Base-by-base conservation (phyloP, 2,888 invertebrate species). In the Cinara cedri region DNA sequence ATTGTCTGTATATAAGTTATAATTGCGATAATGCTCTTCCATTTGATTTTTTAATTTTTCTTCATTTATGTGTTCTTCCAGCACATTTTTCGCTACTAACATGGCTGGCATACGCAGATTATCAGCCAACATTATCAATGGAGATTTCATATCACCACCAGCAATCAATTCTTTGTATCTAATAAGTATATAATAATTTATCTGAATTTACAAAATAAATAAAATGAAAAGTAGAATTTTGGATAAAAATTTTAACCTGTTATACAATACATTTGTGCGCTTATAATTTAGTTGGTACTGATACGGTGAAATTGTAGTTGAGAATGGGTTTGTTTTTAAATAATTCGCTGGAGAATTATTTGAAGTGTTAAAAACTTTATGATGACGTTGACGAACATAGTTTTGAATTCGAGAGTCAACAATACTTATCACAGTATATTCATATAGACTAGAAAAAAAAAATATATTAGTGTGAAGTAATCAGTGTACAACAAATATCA, bases 331-430 rank as follows among this genome's bases (percentile, higher is more conserved):
- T 24, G 55, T 44, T 13, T 21, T 3, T 21, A 54, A 55, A 26
- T 42, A 26, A 14, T 26, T 60, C 19, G 14, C n/a, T 16, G 46
- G 34, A 3, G 62, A 51, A 3, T 14, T 16, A 42, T 42, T 63
- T 16, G 63, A 51, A 42, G 10, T 3, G 4, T 42, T 62, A n/a
- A 78, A 62, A 1, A 70, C 70, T 16, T 42, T 60, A 34, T 68
- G 19, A 70, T 78, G 70, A 11, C 60, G 49, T n/a, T 62, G 21
- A 13, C 66, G 49, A 21, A 68, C 68, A 21, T 78, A 78, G 11
- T 24, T 90, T 84, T 94, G 93, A 93, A 84, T 84, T 13, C 93
- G 93, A 86, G 91, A 92, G 84, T 91, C 90, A 83, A 90, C 87
- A 83, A 83, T 85, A 14, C 90, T 90, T 26, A 65, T 0, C 24